Evolutionary conservation across 2,113 vertebrate genomes (phyloP).

Genomic region (Onychorhynchus coronatus): DNA sequence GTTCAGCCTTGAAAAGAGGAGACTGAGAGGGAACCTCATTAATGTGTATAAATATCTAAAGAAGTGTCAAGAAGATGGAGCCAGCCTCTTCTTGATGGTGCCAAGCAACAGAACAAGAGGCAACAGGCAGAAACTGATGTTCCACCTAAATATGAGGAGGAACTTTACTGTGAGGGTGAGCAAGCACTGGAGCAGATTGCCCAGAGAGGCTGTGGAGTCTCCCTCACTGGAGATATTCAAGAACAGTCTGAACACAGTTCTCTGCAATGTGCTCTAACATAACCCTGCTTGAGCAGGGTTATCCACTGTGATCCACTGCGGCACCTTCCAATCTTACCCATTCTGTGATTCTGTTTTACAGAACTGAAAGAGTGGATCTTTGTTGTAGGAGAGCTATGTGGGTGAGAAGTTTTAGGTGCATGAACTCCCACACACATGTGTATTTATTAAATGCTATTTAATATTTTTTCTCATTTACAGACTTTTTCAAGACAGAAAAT

Average conservation of each 20-base stretch:
- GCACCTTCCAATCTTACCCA: not conserved
- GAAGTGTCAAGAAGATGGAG: not conserved
- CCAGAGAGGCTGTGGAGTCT: not conserved
- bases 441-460: not conserved
- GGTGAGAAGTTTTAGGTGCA: not conserved
- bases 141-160: not conserved
- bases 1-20: not conserved
- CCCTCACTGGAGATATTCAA: not conserved
- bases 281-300: not conserved
- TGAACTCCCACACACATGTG: not conserved
- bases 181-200: not conserved
- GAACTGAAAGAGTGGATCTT: not conserved
- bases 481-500: not conserved
- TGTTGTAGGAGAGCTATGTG: fast-evolving
- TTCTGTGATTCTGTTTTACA: not conserved
- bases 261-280: not conserved
- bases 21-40: not conserved
- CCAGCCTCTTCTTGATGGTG: not conserved
- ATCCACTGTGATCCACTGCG: not conserved
- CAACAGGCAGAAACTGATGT: not conserved
- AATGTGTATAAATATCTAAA: not conserved
- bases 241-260: not conserved
- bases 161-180: not conserved
- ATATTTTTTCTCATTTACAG: not conserved
- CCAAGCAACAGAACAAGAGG: not conserved